phyloP scores from a whole-genome alignment of 2,888 invertebrate species.

The Tineola bisselliella region DNA sequence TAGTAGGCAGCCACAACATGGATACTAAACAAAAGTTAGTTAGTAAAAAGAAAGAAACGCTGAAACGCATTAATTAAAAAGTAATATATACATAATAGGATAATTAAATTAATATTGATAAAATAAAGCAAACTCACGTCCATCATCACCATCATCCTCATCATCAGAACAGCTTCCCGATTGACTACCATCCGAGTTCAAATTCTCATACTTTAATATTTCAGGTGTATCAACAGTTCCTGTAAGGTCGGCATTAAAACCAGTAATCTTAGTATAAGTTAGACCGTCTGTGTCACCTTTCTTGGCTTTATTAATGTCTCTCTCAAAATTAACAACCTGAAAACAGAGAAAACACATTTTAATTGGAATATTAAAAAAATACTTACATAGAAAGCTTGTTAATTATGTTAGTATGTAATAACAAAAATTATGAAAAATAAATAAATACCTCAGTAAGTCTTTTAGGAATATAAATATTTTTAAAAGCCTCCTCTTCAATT shows the following conservation, averaged over 20 bases:
- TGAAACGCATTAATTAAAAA: no score
- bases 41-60: no score
- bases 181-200: constrained; percentile 31
- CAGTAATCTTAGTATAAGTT: constrained; percentile 87
- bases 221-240: constrained; percentile 75
- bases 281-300: constrained; percentile 77
- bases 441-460: constrained; percentile 82
- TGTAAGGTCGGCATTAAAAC: constrained; percentile 81
- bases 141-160: constrained; percentile 32
- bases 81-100: background rate
- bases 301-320: constrained; percentile 85
- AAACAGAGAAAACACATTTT: constrained; percentile 18
- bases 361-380: background rate
- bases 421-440: background rate
- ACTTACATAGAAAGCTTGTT: background rate
- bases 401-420: no score
- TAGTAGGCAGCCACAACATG: no score
- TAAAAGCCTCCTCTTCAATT: constrained; percentile 92
- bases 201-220: constrained; percentile 60
- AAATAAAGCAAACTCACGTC: constrained; percentile 15
- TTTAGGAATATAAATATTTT: constrained; percentile 92
- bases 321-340: constrained; percentile 83
- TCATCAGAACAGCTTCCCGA: constrained; percentile 38
- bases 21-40: no score
- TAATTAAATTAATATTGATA: background rate